phyloP scores from a whole-genome alignment of 1,140 invertebrate species.

The Achatina immaculata region DNA sequence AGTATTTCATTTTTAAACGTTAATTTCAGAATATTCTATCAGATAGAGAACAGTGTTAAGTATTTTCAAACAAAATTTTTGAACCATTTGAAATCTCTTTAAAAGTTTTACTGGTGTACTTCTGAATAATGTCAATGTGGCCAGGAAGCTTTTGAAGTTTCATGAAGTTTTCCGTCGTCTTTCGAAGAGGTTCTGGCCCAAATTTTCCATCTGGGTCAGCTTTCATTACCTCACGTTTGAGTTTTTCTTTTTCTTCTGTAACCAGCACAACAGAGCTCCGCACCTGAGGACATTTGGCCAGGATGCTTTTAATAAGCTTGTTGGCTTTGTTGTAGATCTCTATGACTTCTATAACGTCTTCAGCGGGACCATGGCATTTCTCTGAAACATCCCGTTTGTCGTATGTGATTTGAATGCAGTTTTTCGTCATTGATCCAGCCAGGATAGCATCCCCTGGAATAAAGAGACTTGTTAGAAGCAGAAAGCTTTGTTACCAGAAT shows the following conservation, averaged over 20 bases:
- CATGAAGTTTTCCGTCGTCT: slow-evolving; percentile 45
- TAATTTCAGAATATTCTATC: no score
- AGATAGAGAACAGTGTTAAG: neutral
- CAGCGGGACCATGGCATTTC: slow-evolving; percentile 35
- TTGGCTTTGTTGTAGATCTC: slow-evolving; percentile 51
- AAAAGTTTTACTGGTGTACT: slow-evolving; percentile 41
- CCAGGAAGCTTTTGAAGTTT: slow-evolving; percentile 44
- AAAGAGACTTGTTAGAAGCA: no score
- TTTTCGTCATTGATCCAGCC: slow-evolving; percentile 26
- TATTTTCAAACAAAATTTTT: slow-evolving; percentile 46
- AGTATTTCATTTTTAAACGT: no score
- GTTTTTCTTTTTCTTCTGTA: slow-evolving; percentile 47
- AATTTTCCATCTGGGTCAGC: slow-evolving; percentile 37
- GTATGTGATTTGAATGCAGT: slow-evolving; percentile 35
- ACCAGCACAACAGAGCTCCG: slow-evolving; percentile 43
- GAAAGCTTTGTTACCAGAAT: no score
- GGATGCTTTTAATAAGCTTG: slow-evolving; percentile 43
- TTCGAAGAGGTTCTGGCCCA: slow-evolving; percentile 45
- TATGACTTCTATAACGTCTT: slow-evolving; percentile 42
- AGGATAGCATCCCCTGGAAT: slow-evolving; percentile 34
- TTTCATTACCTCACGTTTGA: slow-evolving; percentile 48
- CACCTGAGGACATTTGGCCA: slow-evolving; percentile 45
- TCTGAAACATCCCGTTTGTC: slow-evolving; percentile 30
- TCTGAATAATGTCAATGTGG: slow-evolving; percentile 46
- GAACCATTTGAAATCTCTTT: slow-evolving; percentile 49